Evolutionary conservation across 2,888 invertebrate genomes (phyloP).

Genomic region (Saturnia japonica): DNA sequence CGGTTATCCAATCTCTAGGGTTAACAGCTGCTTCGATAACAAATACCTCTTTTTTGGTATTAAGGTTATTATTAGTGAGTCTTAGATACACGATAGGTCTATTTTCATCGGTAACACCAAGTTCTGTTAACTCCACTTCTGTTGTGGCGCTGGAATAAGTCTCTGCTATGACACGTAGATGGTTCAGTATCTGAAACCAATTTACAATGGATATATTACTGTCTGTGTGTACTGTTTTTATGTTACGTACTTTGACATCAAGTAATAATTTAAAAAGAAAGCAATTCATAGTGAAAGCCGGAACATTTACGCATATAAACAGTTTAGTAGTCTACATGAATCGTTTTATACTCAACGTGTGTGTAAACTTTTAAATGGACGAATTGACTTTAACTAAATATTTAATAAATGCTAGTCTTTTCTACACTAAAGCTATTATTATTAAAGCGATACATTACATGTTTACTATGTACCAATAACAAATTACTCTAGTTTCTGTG

Average conservation of each 20-base stretch:
- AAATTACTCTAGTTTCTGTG: constrained; percentile 2
- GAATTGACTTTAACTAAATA: background rate
- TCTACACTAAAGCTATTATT: background rate
- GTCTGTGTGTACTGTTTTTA: no score
- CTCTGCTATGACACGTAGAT: constrained; percentile 45
- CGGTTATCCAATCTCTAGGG: constrained; percentile 88
- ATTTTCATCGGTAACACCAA: constrained; percentile 51
- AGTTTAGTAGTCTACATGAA: no score
- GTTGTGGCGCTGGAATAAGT: constrained; percentile 39
- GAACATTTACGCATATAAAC: no score
- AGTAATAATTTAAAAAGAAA: no score
- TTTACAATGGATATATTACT: no score
- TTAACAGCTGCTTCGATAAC: constrained; percentile 84
- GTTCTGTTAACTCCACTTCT: constrained; percentile 47
- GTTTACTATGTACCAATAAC: background rate
- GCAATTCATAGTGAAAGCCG: no score
- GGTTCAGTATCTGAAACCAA: constrained; percentile 54
- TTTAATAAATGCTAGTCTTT: background rate
- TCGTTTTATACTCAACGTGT: no score
- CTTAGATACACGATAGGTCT: constrained; percentile 71
- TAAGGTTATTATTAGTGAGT: constrained; percentile 56
- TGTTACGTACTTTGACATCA: no score
- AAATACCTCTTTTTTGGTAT: constrained; percentile 70
- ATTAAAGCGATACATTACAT: constrained; percentile 1
- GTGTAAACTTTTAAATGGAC: no score